Base-by-base conservation (phyloP, 1,140 invertebrate species). In the Neodiprion pinetum region DNA sequence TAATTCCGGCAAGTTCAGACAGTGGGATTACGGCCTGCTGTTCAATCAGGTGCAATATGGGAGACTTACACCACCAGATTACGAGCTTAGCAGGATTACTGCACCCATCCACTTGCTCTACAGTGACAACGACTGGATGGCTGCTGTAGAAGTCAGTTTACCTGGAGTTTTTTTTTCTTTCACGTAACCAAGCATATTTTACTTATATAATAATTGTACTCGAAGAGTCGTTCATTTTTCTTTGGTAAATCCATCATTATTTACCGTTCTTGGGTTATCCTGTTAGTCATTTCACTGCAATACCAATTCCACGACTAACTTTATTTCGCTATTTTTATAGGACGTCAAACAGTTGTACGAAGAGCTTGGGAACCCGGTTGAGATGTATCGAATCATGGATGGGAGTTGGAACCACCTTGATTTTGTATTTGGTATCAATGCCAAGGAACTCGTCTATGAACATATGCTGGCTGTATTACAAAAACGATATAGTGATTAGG, bases 401-500 rank as follows among this genome's bases (percentile, higher is more conserved):
- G 77, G 88, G 0, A 85, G 88, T 72, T 94, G 93, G 74, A 92
- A 92, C 79, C 93, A 94, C 79, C 80, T 93, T 74, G 93, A 94
- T 77, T 94, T 91, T 78, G 82, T 93, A 10, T 94, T 92, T 88
- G 92, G 90, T 0, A 91, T 89, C 48, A 89, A 93, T 74, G 92
- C 90, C 0, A 89, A 90, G 48, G 83, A 81, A 49, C 81, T 92
- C 14, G 80, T 94, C 0, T 93, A 93, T 75, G 80, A 90, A 53
- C 84, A 91, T n/a, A 80, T 93, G 49, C 76, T 93, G n/a, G 53
- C 4, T 14, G n/a, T 17, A 61, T 14, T 61, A 9, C 53, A 61
- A 61, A 17, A 61, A 61, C 11, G 11, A 12, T 61, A 61, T 17
- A 9, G 53, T 17, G 53, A 40, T 40, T 40, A 40, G 28, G 28